phyloP scores from a whole-genome alignment of 2,113 vertebrate genomes.

The Microtus richardsoni region DNA sequence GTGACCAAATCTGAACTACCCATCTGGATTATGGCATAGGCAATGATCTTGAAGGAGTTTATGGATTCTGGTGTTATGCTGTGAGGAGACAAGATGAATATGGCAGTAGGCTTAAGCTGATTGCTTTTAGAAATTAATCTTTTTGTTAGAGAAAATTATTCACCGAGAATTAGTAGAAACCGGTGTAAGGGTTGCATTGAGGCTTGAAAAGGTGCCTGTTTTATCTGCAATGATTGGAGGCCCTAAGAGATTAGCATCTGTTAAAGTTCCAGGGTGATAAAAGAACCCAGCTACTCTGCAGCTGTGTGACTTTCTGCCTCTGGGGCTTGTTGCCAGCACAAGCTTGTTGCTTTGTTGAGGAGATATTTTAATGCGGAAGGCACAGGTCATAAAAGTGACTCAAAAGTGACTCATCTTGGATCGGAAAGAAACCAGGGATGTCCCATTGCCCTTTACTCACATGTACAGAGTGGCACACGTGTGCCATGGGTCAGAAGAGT shows the following conservation, averaged over 20 bases:
- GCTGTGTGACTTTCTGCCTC: neutral
- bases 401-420: neutral
- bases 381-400: conserved; percentile 31
- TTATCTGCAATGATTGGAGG: neutral
- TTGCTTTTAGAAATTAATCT: conserved; percentile 19
- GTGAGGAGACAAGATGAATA: neutral
- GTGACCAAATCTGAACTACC: neutral
- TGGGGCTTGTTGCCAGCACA: neutral
- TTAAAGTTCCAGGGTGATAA: neutral
- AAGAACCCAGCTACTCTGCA: neutral
- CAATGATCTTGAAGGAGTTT: neutral
- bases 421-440: neutral
- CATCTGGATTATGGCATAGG: neutral
- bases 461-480: too few relatives aligned
- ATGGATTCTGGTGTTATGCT: neutral
- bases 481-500: neutral
- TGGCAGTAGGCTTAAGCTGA: neutral
- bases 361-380: neutral
- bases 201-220: neutral
- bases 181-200: neutral
- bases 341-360: neutral
- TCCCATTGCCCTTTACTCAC: neutral
- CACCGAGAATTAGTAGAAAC: neutral
- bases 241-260: neutral
- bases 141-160: neutral